phyloP scores from a whole-genome alignment of 2,113 vertebrate species.

The Narcine bancroftii region DNA sequence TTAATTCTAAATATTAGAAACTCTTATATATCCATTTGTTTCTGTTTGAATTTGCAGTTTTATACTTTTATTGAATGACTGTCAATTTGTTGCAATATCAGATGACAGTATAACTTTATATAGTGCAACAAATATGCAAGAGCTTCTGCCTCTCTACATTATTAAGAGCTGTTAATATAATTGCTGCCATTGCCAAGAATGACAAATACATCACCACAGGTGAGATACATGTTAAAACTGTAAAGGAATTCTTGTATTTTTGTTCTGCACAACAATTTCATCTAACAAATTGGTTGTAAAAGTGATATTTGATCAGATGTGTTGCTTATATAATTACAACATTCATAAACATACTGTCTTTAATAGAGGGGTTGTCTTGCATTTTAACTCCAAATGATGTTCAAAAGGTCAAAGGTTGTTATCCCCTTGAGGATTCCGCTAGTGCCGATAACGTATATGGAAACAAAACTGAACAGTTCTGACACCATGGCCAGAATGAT shows the following conservation, averaged over 20 bases:
- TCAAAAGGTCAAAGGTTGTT: not conserved
- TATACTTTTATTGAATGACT: not conserved
- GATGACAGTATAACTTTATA: not conserved
- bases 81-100: not conserved
- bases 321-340: not conserved
- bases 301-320: not conserved
- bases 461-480: not conserved
- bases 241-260: not conserved
- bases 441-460: not conserved
- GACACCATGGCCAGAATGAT: not conserved
- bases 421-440: not conserved
- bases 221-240: not conserved
- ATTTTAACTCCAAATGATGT: not conserved
- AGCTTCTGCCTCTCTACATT: not conserved
- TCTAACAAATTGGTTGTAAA: not conserved
- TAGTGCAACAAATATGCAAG: not conserved
- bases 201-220: not conserved
- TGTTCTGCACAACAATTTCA: not conserved
- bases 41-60: not conserved
- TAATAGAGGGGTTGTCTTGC: not conserved
- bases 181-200: not conserved
- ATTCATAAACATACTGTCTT: not conserved
- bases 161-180: not conserved
- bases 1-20: not conserved
- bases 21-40: not conserved